phyloP scores from a whole-genome alignment of 2,797 vertebrate genomes.

The Morus bassanus region DNA sequence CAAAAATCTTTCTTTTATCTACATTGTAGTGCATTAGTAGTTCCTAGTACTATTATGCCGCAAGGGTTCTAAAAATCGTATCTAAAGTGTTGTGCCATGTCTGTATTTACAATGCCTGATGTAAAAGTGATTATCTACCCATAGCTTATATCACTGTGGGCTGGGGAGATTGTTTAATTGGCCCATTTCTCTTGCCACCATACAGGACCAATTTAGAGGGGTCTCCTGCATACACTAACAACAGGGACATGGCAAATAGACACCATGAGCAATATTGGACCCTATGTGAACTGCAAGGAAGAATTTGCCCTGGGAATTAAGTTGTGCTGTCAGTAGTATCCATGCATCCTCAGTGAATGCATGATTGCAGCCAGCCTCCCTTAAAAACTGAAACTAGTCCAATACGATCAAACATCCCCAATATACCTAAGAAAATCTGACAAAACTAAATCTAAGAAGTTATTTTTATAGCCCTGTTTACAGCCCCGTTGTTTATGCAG shows the following conservation, averaged over 20 bases:
- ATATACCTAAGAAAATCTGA: neutral
- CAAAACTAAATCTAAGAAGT: neutral
- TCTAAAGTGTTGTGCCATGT: neutral
- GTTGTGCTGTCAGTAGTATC: neutral
- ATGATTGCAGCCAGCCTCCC: neutral
- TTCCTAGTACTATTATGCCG: neutral
- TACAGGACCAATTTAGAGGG: neutral
- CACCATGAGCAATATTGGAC: neutral
- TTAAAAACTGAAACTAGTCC: neutral
- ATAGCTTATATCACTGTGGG: neutral
- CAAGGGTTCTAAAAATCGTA: neutral
- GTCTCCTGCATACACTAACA: neutral
- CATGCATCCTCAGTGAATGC: neutral
- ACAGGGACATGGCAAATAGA: neutral
- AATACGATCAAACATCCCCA: neutral
- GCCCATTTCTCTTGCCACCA: neutral
- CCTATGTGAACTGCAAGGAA: neutral
- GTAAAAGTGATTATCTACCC: conserved; percentile 5
- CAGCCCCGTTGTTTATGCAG: neutral
- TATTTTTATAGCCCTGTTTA: conserved; percentile 8
- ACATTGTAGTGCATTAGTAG: neutral
- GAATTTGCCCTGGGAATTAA: neutral
- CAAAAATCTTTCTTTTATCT: neutral
- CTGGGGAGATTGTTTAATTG: neutral
- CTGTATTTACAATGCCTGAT: neutral